Percentiles rank a stretch among this genome's conserved stretches.
phyloP scores from a whole-genome alignment of 1,140 invertebrate species.

The Aporrectodea caliginosa region DNA sequence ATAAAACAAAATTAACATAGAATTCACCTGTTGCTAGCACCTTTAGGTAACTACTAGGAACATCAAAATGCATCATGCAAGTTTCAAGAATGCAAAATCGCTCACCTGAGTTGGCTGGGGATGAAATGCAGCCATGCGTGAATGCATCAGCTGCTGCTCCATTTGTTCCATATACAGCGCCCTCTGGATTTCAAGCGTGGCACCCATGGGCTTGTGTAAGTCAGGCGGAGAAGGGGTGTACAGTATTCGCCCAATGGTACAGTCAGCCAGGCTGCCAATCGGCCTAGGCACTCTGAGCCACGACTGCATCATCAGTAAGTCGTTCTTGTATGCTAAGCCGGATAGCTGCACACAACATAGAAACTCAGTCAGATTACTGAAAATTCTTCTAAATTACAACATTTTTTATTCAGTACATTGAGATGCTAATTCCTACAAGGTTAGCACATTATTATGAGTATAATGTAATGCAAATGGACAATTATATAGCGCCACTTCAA shows the following conservation, averaged over 20 bases:
- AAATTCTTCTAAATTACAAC: too few relatives aligned
- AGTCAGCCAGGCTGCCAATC: conserved; percentile 51
- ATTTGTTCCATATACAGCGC: conserved; percentile 59
- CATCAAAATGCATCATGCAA: too few relatives aligned
- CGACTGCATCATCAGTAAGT: conserved; percentile 55
- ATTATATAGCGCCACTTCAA: too few relatives aligned
- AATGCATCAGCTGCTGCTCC: conserved; percentile 59
- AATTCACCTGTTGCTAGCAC: too few relatives aligned
- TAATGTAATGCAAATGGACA: too few relatives aligned
- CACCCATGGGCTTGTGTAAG: conserved; percentile 54
- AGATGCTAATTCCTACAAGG: too few relatives aligned
- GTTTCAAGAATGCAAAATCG: conserved; percentile 8
- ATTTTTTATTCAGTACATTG: too few relatives aligned
- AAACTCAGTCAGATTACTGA: too few relatives aligned
- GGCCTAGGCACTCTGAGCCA: conserved; percentile 54
- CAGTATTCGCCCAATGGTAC: conserved; percentile 55
- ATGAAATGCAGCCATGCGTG: conserved; percentile 41
- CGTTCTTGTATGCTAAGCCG: conserved; percentile 58
- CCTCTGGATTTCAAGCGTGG: conserved; percentile 60
- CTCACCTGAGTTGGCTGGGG: background rate
- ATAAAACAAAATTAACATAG: too few relatives aligned
- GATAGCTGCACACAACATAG: conserved; percentile 57
- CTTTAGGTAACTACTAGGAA: too few relatives aligned
- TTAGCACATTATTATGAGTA: too few relatives aligned
- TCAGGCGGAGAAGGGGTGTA: conserved; percentile 54